phyloP scores from a whole-genome alignment of 2,797 vertebrate genomes.

The Apodemus agrarius region DNA sequence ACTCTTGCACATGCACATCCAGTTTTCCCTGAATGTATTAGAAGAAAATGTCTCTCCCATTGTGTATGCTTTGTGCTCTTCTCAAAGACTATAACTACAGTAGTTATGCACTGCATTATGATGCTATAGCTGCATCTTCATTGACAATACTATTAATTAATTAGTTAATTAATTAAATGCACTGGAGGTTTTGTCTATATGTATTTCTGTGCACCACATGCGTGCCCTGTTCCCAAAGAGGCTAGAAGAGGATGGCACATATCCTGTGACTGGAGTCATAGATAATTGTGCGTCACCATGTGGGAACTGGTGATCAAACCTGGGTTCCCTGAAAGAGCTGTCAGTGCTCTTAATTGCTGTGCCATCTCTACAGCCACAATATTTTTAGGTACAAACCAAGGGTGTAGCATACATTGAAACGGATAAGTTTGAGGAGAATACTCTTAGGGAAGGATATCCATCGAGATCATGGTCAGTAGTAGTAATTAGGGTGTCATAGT shows the following conservation, averaged over 20 bases:
- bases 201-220: not conserved
- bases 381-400: slow-evolving; percentile 2
- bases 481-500: not conserved
- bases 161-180: not conserved
- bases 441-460: not conserved
- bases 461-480: not conserved
- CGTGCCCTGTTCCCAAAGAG: not conserved
- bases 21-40: not conserved
- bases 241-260: not conserved
- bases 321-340: not conserved
- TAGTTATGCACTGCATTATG: slow-evolving; percentile 20
- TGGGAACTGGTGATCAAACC: not conserved
- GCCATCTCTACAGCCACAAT: not conserved
- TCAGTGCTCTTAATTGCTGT: not conserved
- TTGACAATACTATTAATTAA: slow-evolving; percentile 19
- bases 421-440: not conserved
- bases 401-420: not conserved
- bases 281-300: not conserved
- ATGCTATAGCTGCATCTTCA: slow-evolving; percentile 43
- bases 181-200: not conserved
- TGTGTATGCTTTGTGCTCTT: not conserved
- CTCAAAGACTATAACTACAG: not conserved
- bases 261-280: not conserved
- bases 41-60: not conserved
- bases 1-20: not conserved